Evolutionary conservation across 2,113 vertebrate genomes (phyloP).

Genomic region (Anseranas semipalmata): DNA sequence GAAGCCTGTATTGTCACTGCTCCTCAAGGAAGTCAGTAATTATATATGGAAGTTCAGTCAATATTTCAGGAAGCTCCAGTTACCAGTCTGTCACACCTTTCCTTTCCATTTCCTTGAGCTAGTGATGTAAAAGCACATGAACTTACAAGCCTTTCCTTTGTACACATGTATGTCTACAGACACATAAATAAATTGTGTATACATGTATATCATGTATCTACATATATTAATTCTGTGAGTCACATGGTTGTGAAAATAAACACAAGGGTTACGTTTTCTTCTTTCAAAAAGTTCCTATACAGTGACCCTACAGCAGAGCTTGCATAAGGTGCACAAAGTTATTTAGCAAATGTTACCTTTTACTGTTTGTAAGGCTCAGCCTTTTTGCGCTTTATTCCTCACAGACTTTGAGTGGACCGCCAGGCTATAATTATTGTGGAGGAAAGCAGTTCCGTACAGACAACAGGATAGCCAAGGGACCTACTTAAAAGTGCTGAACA

Average conservation of each 20-base stretch:
- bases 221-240: neutral
- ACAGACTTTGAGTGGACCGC: neutral
- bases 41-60: neutral
- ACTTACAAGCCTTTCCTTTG: neutral
- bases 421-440: slow-evolving; percentile 59
- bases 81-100: neutral
- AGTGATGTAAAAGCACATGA: neutral
- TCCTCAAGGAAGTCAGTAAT: neutral
- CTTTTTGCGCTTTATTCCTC: neutral
- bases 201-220: neutral
- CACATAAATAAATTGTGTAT: neutral
- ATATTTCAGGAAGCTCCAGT: neutral
- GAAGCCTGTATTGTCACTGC: neutral
- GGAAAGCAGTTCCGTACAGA: slow-evolving; percentile 7
- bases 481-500: slow-evolving; percentile 17
- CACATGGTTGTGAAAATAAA: neutral
- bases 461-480: slow-evolving; percentile 59
- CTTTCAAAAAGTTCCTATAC: neutral
- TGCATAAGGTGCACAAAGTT: neutral
- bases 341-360: neutral
- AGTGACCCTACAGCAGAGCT: neutral
- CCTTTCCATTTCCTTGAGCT: neutral
- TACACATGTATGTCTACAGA: neutral
- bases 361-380: neutral
- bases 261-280: neutral